Percentiles rank a stretch among this genome's conserved stretches.
Conservation (phyloP, 2,888 invertebrate genomes). For the Antitype chi region DNA sequence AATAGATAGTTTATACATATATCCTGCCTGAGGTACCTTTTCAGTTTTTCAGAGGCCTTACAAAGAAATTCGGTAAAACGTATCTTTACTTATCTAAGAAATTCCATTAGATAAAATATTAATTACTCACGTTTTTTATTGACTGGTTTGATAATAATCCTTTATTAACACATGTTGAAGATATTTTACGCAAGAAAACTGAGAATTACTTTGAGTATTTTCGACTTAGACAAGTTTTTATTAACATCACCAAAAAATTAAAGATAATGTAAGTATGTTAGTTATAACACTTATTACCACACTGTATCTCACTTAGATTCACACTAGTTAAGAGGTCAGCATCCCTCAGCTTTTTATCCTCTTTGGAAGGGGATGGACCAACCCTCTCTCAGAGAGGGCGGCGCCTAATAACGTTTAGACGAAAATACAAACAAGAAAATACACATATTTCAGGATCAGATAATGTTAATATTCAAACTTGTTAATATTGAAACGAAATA, state of each 20-base stretch:
- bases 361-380: constrained; percentile 78
- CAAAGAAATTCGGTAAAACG: neutral
- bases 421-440: constrained; percentile 51
- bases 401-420: constrained; percentile 62
- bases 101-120: constrained; percentile 9
- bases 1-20: neutral
- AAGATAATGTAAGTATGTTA: neutral
- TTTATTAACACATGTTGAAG: constrained; percentile 17
- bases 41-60: neutral
- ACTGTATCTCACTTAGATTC: constrained; percentile 48
- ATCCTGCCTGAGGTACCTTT: no score
- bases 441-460: constrained; percentile 26
- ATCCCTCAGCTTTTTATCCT: constrained; percentile 83
- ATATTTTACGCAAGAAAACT: neutral
- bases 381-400: constrained; percentile 80
- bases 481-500: neutral
- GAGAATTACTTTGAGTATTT: neutral
- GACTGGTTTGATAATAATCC: constrained; percentile 25
- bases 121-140: constrained; percentile 37
- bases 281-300: constrained; percentile 18
- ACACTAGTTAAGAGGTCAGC: constrained; percentile 78
- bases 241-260: neutral
- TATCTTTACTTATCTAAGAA: neutral
- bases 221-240: neutral
- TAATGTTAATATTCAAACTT: constrained; percentile 4